These are phyloP conservation scores for Cryptophagus acutangulus DNA, from an alignment of 2,888 invertebrate genomes.

Conservation along the genomic window DNA sequence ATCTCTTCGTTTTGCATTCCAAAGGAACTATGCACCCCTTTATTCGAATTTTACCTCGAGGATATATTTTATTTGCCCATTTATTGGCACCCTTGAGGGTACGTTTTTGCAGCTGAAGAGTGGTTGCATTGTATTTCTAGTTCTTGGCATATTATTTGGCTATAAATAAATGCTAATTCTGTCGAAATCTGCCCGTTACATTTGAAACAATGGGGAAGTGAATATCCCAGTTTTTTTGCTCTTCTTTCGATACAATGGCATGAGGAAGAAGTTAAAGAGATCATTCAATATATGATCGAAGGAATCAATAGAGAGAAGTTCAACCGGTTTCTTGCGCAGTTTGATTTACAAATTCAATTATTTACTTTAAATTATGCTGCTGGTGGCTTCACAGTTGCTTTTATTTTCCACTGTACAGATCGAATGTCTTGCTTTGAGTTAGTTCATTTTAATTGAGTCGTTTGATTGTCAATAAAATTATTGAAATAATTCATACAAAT, in stretches of 20 bases:
- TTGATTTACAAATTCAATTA: constrained; percentile 11
- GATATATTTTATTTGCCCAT: too few species aligned
- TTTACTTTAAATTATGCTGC: too few species aligned
- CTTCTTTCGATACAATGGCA: constrained; percentile 13
- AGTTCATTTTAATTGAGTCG: too few species aligned
- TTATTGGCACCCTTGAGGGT: too few species aligned
- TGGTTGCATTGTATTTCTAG: neutral
- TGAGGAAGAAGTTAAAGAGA: constrained; percentile 10
- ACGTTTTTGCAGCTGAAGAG: neutral
- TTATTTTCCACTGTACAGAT: too few species aligned
- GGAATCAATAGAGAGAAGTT: constrained; percentile 24
- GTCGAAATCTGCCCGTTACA: neutral
- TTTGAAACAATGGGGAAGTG: constrained; percentile 17
- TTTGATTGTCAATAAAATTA: too few species aligned
- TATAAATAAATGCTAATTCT: neutral
- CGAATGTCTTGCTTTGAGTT: too few species aligned
- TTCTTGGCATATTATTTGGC: neutral
- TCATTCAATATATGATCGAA: constrained; percentile 8
- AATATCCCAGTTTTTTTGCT: constrained; percentile 4
- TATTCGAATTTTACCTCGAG: too few species aligned
- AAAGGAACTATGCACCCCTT: too few species aligned
- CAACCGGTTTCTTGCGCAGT: constrained; percentile 27
- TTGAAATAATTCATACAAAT: too few species aligned
- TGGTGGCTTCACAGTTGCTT: too few species aligned
- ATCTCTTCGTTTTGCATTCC: too few species aligned